Evolutionary conservation across 1,140 invertebrate genomes (phyloP).

Genomic region (Atta texana): DNA sequence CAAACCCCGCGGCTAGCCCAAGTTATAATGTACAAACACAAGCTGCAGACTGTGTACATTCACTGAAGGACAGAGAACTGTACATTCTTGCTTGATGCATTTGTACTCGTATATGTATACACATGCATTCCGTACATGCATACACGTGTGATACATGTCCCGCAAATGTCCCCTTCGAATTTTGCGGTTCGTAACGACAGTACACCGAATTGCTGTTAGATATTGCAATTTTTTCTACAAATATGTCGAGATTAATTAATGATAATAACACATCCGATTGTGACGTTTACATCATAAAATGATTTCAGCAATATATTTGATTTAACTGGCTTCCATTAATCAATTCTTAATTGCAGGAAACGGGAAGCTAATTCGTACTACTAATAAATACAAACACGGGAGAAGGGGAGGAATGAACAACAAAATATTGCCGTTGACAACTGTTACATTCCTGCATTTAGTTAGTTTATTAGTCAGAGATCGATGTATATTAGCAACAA

Average conservation of each 20-base stretch:
- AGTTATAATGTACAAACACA: slow-evolving; percentile 29
- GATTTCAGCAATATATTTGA: neutral
- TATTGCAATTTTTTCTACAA: neutral
- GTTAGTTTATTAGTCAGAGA: neutral
- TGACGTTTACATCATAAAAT: neutral
- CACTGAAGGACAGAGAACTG: neutral
- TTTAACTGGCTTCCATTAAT: neutral
- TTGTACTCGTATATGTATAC: neutral
- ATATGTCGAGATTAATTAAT: slow-evolving; percentile 16
- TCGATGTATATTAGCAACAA: neutral
- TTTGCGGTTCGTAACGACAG: slow-evolving; percentile 16
- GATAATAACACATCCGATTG: neutral
- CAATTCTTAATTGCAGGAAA: neutral
- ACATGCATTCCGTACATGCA: neutral
- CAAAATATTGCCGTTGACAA: neutral
- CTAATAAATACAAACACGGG: neutral
- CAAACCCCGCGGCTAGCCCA: slow-evolving; percentile 18
- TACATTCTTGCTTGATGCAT: neutral
- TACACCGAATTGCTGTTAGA: neutral
- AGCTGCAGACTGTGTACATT: neutral
- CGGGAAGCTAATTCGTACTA: slow-evolving; percentile 4
- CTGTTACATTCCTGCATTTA: neutral
- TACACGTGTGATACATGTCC: neutral
- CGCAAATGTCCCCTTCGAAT: slow-evolving; percentile 19
- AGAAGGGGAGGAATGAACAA: neutral